Base-by-base conservation (phyloP, 2,797 vertebrate species). In the Onychomys leucogaster region DNA sequence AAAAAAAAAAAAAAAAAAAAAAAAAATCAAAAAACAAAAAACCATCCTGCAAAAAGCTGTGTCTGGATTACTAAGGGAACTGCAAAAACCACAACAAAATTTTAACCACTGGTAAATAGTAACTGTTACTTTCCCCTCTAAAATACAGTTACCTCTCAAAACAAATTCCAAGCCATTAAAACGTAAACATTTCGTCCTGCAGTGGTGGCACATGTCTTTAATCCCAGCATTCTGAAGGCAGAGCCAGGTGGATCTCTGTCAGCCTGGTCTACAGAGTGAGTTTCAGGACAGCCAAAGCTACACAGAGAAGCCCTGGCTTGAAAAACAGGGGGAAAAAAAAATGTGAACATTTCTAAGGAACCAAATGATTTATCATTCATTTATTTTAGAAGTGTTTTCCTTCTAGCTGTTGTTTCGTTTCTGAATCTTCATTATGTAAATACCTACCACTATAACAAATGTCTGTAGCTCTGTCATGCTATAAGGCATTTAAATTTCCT, bases 351-450 rank as follows among this genome's bases (percentile, higher is more conserved):
- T 93, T 87, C 25, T 52, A 52, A 86, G 63, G 46, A 69, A 86
- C 19, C 63, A 27, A 67, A 37, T 69, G 37, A 96, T 76, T 81
- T 94, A 78, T 29, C 52, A 92, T 80, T 94, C 17, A 85, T 52
- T 91, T 78, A 89, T 52, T 94, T 19, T 92, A 90, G 29, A 94
- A 95, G 63, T 9, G 94, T n/a, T 83, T 43, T 91, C 52, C 78
- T 83, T 91, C 55, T 5, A 19, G 25, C 17, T 11, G 43, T 77
- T n/a, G 49, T 34, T 78, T 71, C 83, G 12, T 32, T 96, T 59
- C 88, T 83, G 77, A 85, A 76, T 89, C 16, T 91, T 37, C 78
- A 16, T 75, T 80, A 88, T 75, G 4, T 94, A 86, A 92, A 17
- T 52, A 71, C 49, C 34, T 81, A 87, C 5, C 73, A 84, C 21